Conservation (phyloP, 2,113 vertebrate species). For the Myiozetetes cayanensis region DNA sequence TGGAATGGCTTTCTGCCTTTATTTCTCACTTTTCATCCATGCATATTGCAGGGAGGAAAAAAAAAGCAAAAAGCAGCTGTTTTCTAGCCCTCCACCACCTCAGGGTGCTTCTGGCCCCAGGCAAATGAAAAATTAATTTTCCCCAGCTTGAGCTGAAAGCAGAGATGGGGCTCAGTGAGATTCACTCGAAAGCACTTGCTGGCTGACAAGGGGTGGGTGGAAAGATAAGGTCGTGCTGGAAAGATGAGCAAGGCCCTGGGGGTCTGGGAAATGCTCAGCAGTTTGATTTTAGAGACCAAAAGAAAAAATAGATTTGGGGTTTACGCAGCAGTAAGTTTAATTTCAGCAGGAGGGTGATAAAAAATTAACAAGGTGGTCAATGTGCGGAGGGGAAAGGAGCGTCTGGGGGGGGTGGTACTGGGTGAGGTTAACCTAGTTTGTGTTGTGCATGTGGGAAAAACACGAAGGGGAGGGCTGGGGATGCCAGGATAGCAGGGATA, state of each 20-base stretch:
- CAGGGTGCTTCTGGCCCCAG: background rate
- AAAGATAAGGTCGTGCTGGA: background rate
- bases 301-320: background rate
- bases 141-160: background rate
- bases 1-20: background rate
- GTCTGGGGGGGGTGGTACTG: background rate
- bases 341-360: background rate
- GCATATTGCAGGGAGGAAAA: background rate
- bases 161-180: background rate
- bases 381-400: background rate
- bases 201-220: background rate
- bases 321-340: background rate
- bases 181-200: accelerated
- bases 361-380: background rate
- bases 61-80: background rate
- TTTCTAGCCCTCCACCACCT: background rate
- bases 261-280: background rate
- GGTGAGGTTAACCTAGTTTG: background rate
- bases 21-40: background rate
- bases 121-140: constrained; percentile 40
- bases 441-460: background rate
- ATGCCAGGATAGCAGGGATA: background rate
- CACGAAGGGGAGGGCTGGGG: background rate
- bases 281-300: background rate
- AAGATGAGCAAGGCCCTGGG: background rate